Evolutionary conservation across 64 coral and sea anemone species (phyloP).

Genomic region (Montipora sp.): DNA sequence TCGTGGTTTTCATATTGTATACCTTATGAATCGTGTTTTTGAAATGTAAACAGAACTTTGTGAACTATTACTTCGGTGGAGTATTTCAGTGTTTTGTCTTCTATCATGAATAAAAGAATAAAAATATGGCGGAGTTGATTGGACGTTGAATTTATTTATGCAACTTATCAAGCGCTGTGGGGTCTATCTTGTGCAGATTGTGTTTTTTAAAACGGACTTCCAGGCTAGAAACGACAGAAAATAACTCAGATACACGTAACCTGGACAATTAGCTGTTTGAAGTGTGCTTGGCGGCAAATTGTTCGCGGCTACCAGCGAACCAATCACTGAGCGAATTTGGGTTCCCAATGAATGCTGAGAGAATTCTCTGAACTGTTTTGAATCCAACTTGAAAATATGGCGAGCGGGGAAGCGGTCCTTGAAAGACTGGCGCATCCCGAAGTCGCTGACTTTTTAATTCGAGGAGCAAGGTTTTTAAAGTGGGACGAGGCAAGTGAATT

Average conservation of each 20-base stretch:
- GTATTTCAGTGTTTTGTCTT: slow-evolving; percentile 14
- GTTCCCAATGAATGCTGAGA: slow-evolving; percentile 71
- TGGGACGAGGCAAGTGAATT: slow-evolving; percentile 86
- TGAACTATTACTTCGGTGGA: background rate
- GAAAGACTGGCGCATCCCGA: slow-evolving; percentile 89
- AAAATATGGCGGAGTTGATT: background rate
- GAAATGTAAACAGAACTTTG: slow-evolving; percentile 76
- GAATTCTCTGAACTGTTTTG: slow-evolving; percentile 48
- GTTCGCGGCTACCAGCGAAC: slow-evolving; percentile 47
- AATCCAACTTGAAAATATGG: slow-evolving; percentile 71
- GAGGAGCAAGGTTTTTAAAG: slow-evolving; percentile 90
- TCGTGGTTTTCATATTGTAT: slow-evolving; percentile 8
- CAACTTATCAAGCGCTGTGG: slow-evolving; percentile 26
- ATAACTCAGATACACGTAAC: background rate
- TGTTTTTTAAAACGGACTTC: background rate
- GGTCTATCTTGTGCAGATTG: background rate
- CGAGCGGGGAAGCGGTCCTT: slow-evolving; percentile 90
- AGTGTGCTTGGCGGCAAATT: slow-evolving; percentile 52
- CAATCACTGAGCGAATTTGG: slow-evolving; percentile 74
- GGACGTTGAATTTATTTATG: slow-evolving; percentile 33
- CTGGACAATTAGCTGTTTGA: slow-evolving; percentile 25
- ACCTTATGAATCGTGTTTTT: slow-evolving; percentile 32
- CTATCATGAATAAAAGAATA: background rate
- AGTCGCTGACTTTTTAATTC: slow-evolving; percentile 88
- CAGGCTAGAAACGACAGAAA: background rate